phyloP scores from a whole-genome alignment of 2,797 vertebrate genomes.

The Hippocampus kuda region DNA sequence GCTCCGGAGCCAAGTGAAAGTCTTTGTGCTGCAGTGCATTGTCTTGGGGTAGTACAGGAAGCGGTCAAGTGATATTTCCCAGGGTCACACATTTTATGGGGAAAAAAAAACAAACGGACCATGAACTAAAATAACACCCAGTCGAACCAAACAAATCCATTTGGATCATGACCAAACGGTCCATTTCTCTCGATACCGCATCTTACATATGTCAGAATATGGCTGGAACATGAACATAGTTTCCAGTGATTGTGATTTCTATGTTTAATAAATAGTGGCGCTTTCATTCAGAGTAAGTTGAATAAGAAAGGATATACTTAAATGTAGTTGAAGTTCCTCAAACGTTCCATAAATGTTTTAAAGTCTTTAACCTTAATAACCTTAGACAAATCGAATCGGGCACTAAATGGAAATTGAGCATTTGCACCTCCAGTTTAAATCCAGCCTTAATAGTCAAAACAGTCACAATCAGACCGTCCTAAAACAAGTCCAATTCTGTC shows the following conservation, averaged over 20 bases:
- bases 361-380: no score
- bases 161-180: background rate
- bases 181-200: background rate
- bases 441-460: background rate
- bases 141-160: background rate
- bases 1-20: slow-evolving; percentile 14
- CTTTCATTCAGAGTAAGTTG: background rate
- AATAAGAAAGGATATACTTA: background rate
- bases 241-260: background rate
- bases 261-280: background rate
- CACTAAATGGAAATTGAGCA: background rate
- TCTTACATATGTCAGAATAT: background rate
- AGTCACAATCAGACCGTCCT: background rate
- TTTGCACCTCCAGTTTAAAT: background rate
- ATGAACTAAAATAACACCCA: background rate
- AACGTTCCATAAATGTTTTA: background rate
- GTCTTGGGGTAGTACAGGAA: slow-evolving; percentile 42
- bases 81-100: slow-evolving; percentile 24
- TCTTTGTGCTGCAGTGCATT: slow-evolving; percentile 43
- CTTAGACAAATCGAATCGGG: background rate
- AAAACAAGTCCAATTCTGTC: background rate
- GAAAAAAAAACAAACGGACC: background rate
- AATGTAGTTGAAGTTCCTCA: background rate
- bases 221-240: background rate
- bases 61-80: slow-evolving; percentile 23